A percentile compares a stretch with the other conserved stretches of the same genome.
phyloP scores from a whole-genome alignment of 2,113 vertebrate species.

The Siniperca chuatsi region DNA sequence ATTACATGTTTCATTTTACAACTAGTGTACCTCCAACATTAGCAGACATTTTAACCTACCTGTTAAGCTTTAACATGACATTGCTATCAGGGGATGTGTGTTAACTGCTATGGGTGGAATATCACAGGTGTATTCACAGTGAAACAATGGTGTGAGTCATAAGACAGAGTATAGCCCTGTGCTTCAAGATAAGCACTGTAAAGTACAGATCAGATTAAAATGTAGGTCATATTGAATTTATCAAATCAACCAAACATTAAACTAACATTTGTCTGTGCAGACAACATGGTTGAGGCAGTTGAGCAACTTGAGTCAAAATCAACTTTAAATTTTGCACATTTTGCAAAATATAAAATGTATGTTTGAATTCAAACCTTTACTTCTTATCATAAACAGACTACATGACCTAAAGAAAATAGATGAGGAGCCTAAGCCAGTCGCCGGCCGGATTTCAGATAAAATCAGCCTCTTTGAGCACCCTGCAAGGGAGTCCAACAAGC shows the following conservation, averaged over 20 bases:
- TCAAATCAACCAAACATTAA: not conserved
- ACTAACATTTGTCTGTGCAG: not conserved
- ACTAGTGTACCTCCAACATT: not conserved
- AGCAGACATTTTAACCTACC: not conserved
- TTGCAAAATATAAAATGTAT: not conserved
- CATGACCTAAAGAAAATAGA: slow-evolving; percentile 37
- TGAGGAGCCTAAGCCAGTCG: slow-evolving; percentile 40
- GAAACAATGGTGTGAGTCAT: slow-evolving; percentile 57
- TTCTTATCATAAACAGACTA: slow-evolving; percentile 58
- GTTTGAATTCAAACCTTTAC: slow-evolving; percentile 21
- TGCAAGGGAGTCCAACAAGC: not conserved
- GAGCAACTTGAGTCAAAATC: not conserved
- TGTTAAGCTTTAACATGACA: not conserved
- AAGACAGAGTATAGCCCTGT: slow-evolving; percentile 42
- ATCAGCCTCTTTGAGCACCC: slow-evolving; percentile 79
- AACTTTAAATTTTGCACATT: not conserved
- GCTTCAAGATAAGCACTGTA: not conserved
- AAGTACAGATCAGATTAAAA: not conserved
- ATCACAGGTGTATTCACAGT: slow-evolving; percentile 18
- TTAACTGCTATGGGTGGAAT: slow-evolving; percentile 32
- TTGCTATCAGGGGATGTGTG: slow-evolving; percentile 7
- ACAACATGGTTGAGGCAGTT: not conserved
- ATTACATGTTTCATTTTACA: slow-evolving; percentile 7
- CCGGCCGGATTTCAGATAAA: slow-evolving; percentile 71
- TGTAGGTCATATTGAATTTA: slow-evolving; percentile 11